phyloP scores from a whole-genome alignment of 1,140 invertebrate genomes.

The Euschistus heros region DNA sequence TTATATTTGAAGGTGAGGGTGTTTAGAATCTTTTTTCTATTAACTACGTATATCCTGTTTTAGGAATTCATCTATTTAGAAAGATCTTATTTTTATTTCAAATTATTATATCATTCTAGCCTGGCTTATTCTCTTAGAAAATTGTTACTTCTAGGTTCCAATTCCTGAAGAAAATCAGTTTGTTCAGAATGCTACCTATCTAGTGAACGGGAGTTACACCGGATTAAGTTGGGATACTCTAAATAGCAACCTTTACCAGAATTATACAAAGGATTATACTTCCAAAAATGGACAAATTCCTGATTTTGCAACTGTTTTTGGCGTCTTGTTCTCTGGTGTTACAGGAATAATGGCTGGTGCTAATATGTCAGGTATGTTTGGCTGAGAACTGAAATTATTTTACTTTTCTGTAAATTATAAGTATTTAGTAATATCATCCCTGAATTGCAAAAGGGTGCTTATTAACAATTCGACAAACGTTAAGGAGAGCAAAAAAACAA shows the following conservation, averaged over 20 bases:
- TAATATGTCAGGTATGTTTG: conserved; percentile 85
- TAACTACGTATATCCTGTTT: too few species aligned
- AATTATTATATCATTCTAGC: too few species aligned
- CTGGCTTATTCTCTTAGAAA: too few species aligned
- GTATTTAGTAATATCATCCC: too few species aligned
- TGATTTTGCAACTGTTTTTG: conserved; percentile 87
- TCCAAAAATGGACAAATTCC: conserved; percentile 49
- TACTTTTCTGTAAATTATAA: too few species aligned
- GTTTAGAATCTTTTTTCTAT: too few species aligned
- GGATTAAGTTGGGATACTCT: conserved; percentile 65
- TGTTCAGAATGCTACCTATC: conserved; percentile 44
- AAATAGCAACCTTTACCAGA: conserved; percentile 56
- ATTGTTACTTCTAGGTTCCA: conserved; percentile 44
- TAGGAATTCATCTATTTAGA: too few species aligned
- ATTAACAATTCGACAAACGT: too few species aligned
- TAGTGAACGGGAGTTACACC: conserved; percentile 59
- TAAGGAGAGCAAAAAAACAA: too few species aligned
- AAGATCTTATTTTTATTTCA: too few species aligned
- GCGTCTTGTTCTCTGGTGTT: conserved; percentile 87
- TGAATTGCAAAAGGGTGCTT: too few species aligned
- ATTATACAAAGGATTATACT: conserved; percentile 80
- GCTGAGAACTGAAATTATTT: not conserved
- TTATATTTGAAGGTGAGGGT: too few species aligned
- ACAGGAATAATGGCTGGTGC: conserved; percentile 99
- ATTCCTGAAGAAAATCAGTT: conserved; percentile 61